These are phyloP conservation scores for Acanthosepion pharaonis DNA, from an alignment of 2,888 invertebrate genomes.

Conservation along the genomic window DNA sequence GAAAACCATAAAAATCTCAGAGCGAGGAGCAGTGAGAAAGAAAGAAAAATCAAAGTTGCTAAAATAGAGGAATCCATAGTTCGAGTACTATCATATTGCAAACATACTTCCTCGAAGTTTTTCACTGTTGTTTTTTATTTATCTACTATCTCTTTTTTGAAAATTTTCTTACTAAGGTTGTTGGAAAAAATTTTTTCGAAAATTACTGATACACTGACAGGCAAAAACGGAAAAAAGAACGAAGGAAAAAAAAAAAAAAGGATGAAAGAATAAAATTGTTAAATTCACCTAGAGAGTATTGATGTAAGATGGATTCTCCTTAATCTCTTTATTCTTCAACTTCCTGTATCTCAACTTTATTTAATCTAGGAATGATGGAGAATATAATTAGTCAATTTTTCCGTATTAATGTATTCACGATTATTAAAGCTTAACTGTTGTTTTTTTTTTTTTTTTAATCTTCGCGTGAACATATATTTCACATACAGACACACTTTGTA, in stretches of 20 bases:
- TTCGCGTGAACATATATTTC: no score
- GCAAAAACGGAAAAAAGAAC: neutral
- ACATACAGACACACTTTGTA: no score
- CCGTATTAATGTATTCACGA: no score
- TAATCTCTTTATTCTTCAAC: no score
- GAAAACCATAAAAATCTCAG: neutral
- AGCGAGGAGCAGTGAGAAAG: neutral
- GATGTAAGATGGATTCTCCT: no score
- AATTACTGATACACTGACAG: no score
- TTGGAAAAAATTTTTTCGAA: neutral
- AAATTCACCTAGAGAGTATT: no score
- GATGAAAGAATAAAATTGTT: neutral
- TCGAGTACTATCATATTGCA: neutral
- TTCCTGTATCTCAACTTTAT: no score
- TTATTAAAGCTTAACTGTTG: no score
- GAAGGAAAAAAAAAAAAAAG: neutral
- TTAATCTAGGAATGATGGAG: no score
- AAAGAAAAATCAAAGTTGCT: neutral
- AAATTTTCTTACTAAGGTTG: neutral
- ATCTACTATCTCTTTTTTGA: neutral
- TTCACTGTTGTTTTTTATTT: neutral
- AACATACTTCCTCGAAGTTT: neutral
- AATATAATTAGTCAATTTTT: no score
- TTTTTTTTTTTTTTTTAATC: no score
- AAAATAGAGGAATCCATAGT: neutral